phyloP scores from a whole-genome alignment of 1,140 invertebrate genomes.

The Heliconius eleuchia region DNA sequence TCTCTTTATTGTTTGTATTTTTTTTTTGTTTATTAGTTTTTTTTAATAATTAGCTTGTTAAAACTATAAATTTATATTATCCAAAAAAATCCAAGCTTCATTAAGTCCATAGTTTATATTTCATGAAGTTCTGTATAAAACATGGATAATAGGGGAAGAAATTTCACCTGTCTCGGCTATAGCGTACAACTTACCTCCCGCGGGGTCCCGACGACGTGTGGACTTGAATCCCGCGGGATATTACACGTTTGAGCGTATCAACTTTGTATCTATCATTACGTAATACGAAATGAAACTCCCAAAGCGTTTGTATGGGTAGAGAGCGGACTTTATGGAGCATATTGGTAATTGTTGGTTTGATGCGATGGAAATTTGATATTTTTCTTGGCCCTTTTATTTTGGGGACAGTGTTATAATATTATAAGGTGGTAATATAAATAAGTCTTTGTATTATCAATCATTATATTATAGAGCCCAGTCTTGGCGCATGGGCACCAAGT shows the following conservation, averaged over 20 bases:
- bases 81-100: neutral
- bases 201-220: neutral
- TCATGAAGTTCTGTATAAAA: neutral
- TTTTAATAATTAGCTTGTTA: too few species aligned
- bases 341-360: neutral
- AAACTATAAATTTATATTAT: too few species aligned
- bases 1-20: too few species aligned
- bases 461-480: too few species aligned
- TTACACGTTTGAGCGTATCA: conserved; percentile 6
- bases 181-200: neutral
- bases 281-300: neutral
- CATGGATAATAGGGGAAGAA: neutral
- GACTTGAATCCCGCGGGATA: neutral
- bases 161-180: neutral
- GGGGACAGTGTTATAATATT: too few species aligned
- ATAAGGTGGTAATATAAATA: too few species aligned
- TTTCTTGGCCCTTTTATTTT: too few species aligned
- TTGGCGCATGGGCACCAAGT: too few species aligned
- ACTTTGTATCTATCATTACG: conserved; percentile 2
- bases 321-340: neutral
- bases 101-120: neutral
- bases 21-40: too few species aligned
- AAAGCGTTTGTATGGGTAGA: neutral
- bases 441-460: too few species aligned
- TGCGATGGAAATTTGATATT: neutral